Base-by-base conservation (phyloP, 1,140 invertebrate species). In the Harpegnathos saltator region DNA sequence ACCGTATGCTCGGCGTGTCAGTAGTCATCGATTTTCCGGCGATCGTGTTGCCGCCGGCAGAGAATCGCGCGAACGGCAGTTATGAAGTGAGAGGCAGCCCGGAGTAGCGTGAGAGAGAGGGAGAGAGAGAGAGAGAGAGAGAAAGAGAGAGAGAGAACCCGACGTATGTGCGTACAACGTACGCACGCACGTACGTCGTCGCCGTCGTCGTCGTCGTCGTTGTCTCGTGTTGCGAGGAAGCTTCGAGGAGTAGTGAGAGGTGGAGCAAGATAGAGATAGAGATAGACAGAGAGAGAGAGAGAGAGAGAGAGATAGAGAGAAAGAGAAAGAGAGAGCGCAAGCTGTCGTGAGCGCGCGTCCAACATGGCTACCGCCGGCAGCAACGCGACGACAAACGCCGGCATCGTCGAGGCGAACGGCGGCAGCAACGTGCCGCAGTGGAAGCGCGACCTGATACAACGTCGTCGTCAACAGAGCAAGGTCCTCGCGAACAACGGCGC, bases 381-480 rank as follows among this genome's bases (percentile, higher is more conserved):
- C 80, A 88, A 88, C 84, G 56, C 87, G 65, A 38, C 71, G 84
- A 22, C 85, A 15, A 85, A 59, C 69, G 85, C 83, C 75, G 89
- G 83, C 33, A 80, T 58, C 63, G 83, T 69, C 63, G 83, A 86
- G 59, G 29, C 84, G 72, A 78, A 71, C 77, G 83, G 74, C 71
- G 63, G 56, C 63, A 86, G 71, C 83, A 83, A 75, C 56, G 90
- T 94, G 82, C 93, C 96, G 50, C 96, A 96, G 92, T 97, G 97
- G 97, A 97, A 97, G 91, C 95, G 96, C 83, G 97, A 97, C 91
- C 94, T 97, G 86, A 96, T 97, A 87, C 95, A 96, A 91, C 95
- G 96, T 68, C 95, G 96, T 48, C 90, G 94, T 90, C 92, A 95
- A 56, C 83, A 95, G 90, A 91, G 82, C 69, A 91, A 91, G 74